Base-by-base conservation (phyloP, 1,140 invertebrate genomes). In the Conus betulinus region DNA sequence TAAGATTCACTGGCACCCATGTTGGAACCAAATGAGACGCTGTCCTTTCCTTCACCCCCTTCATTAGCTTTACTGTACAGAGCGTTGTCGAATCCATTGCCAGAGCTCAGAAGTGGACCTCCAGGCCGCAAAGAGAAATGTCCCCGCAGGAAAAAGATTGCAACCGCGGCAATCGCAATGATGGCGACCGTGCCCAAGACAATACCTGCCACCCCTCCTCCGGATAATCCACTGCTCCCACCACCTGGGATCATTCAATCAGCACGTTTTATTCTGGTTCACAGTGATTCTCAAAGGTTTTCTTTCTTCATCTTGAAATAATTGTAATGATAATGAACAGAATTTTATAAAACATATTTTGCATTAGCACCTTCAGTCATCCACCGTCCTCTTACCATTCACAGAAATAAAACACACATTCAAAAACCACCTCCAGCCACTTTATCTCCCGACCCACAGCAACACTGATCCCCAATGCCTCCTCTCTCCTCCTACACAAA, bases 161-260 rank as follows among this genome's bases (percentile, higher is more conserved):
- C 20, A 0, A 85, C 87, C 0, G 20, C 86, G 10, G 85, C 57
- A 2, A 82, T 60, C n/a, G 86, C 60, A 11, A 89, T 78, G 20
- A 87, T 15, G 8, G 57, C 76, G 74, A 90, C 23, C 13, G 71
- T 55, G 7, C 86, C 90, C 23, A 90, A 83, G 39, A 90, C 84
- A 25, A 90, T 84, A 4, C 90, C 90, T 15, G 88, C 88, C 53
- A 90, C 79, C n/a, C 25, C 87, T 13, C 90, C 90, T 53, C 88
- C 88, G 23, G 79, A 67, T 15, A 90, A 25, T 39, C 86, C 76
- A 51, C 25, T 71, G 15, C 55, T 20, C 27, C 27, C 76, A 23
- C 53, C 74, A 85, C 51, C 60, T 74, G 67, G 27, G 60, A 55
- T 63, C 63, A 53, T 3, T 15, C 60, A 74, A 82, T 60, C 78